Base-by-base conservation (phyloP, 2,797 vertebrate genomes). In the Cottoperca gobio region DNA sequence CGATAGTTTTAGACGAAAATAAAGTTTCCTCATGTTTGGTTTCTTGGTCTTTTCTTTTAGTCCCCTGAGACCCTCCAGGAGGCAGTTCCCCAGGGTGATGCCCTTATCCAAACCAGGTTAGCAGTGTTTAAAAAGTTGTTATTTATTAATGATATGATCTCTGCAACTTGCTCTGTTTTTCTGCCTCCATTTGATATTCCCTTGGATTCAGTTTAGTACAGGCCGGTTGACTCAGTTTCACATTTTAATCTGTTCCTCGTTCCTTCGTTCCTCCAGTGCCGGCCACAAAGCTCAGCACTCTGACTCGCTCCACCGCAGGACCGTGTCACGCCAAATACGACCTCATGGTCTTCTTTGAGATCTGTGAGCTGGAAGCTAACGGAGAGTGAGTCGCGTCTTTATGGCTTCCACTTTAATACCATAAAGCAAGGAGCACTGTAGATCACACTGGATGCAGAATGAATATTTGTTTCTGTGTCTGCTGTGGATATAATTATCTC, bases 241-340 rank as follows among this genome's bases (percentile, higher is more conserved):
- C 39, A 40, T 49, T 37, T 57, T 13, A 2, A 58, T 76, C 52
- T 61, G 5, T 35, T 39, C 5, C n/a, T n/a, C n/a, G n/a, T n/a
- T 21, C 75, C 17, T 17, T 67, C 7, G 57, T 49, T 83, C 17
- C 37, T 68, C 19, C 86, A 99, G 98, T 99, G 82, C 98, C 98
- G 0, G 98, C 98, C 6, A 99, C 98, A 23, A 99, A 99, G 92
- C 95, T 99, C 85, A 99, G 95, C 93, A 96, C 97, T 0, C 91
- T 98, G 92, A 96, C 95, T 0, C 95, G 96, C 33, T 95, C 97
- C 78, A 95, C 95, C 0, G 94, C 96, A 0, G 97, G 98, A 50
- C 97, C 97, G 0, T 98, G 98, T 86, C 97, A 99, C 85, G 97
- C 97, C 96, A 99, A 99, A 83, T 99, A 99, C 0, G 98, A 99